These are phyloP conservation scores for Sinocyclocheilus grahami DNA, from an alignment of 2,113 vertebrate species.

Conservation along the genomic window DNA sequence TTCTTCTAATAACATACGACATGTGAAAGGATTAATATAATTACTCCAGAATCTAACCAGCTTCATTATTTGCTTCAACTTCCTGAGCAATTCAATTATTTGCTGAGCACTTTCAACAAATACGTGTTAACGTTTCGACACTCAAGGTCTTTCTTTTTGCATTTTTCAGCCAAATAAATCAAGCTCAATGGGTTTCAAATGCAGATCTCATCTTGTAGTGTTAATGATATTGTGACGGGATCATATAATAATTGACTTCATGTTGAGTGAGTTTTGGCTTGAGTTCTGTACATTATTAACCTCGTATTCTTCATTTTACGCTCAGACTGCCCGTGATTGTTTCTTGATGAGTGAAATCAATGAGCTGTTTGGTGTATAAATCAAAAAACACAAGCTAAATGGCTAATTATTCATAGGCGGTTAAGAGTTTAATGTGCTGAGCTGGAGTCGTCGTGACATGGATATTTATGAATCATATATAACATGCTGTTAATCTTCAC, in stretches of 20 bases:
- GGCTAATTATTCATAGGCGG: conserved; percentile 2
- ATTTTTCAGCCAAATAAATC: not conserved
- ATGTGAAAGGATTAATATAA: not conserved
- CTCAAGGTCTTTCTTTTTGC: not conserved
- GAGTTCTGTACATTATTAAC: not conserved
- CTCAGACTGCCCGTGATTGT: not conserved
- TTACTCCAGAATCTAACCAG: not conserved
- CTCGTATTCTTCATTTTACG: conserved; percentile 16
- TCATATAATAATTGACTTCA: not conserved
- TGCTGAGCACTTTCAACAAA: not conserved
- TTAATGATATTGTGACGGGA: not conserved
- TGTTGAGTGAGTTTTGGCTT: not conserved
- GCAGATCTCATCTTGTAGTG: not conserved
- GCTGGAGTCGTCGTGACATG: not conserved
- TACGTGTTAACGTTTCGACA: not conserved
- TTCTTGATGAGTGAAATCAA: conserved; percentile 41
- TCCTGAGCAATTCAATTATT: not conserved
- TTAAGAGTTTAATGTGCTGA: conserved; percentile 16
- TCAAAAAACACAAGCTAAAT: conserved; percentile 5
- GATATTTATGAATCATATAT: not conserved
- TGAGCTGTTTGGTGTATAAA: conserved; percentile 25
- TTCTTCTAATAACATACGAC: not conserved
- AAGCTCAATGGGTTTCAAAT: not conserved
- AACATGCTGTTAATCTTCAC: not conserved
- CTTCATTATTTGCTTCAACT: not conserved